Conservation (phyloP, 2,888 invertebrate genomes). For the Glaucopsyche alexis region DNA sequence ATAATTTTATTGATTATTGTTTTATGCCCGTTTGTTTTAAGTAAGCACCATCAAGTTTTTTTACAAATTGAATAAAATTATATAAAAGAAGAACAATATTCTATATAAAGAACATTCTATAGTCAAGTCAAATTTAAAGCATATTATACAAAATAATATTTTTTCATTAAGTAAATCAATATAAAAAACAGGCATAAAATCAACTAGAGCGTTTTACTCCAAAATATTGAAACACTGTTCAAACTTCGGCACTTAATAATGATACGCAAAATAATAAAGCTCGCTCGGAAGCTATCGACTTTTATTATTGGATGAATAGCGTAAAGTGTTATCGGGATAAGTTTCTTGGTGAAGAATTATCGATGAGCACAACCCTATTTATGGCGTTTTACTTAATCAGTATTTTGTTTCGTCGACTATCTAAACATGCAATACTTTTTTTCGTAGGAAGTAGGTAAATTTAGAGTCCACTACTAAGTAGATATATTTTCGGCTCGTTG, state of each 20-base stretch:
- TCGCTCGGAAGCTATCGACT: conserved; percentile 27
- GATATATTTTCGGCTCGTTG: too few species aligned
- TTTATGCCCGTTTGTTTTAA: too few species aligned
- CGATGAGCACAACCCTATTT: conserved; percentile 6
- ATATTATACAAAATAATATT: too few species aligned
- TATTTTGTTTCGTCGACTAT: not conserved
- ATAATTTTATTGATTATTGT: too few species aligned
- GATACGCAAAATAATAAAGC: conserved; percentile 30
- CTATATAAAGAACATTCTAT: too few species aligned
- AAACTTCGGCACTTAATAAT: conserved; percentile 26
- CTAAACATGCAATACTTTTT: too few species aligned
- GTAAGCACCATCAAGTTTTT: too few species aligned
- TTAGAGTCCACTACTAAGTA: too few species aligned
- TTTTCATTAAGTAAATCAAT: conserved; percentile 8
- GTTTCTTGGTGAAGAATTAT: conserved; percentile 13
- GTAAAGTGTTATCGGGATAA: conserved; percentile 23
- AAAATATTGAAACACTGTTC: conserved; percentile 27
- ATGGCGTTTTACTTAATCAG: not conserved
- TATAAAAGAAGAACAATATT: too few species aligned
- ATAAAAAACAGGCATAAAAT: not conserved
- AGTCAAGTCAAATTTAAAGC: too few species aligned
- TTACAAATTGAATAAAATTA: too few species aligned
- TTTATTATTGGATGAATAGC: conserved; percentile 30
- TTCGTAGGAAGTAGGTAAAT: too few species aligned
- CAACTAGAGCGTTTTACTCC: conserved; percentile 11